A percentile compares a stretch with the other conserved stretches of the same genome.
Evolutionary conservation across 2,888 invertebrate genomes (phyloP).

Genomic region (Chalcis sispes): DNA sequence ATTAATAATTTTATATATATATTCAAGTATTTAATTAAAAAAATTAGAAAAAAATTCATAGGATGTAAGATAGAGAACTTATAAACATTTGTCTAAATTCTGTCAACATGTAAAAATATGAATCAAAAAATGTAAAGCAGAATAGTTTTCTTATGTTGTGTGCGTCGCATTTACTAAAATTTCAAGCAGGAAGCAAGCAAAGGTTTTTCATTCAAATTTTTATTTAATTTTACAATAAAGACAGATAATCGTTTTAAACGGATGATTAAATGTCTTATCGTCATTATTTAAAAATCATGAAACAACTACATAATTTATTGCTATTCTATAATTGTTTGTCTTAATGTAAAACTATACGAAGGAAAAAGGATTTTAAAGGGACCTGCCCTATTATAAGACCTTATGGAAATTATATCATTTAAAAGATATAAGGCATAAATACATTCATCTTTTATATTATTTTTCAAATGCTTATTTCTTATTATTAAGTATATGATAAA

Average conservation of each 20-base stretch:
- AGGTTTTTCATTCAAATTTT: slow-evolving; percentile 70
- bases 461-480: slow-evolving; percentile 57
- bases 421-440: slow-evolving; percentile 71
- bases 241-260: slow-evolving; percentile 72
- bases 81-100: not conserved
- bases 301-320: slow-evolving; percentile 69
- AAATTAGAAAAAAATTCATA: slow-evolving; percentile 3
- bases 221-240: slow-evolving; percentile 74
- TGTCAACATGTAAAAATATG: slow-evolving; percentile 17
- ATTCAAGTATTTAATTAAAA: slow-evolving; percentile 33
- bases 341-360: slow-evolving; percentile 70
- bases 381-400: slow-evolving; percentile 73
- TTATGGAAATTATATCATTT: slow-evolving; percentile 63
- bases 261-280: slow-evolving; percentile 72
- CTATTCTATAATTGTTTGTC: slow-evolving; percentile 67
- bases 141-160: slow-evolving; percentile 8
- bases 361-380: slow-evolving; percentile 67
- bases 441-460: slow-evolving; percentile 69
- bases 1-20: slow-evolving; percentile 22
- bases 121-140: slow-evolving; percentile 35
- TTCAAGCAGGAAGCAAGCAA: slow-evolving; percentile 74
- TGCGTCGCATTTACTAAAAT: slow-evolving; percentile 55
- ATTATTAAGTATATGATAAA: slow-evolving; percentile 53
- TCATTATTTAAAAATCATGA: slow-evolving; percentile 68
- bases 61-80: slow-evolving; percentile 6